These are phyloP conservation scores for Chionomys nivalis DNA, from an alignment of 2,113 vertebrate genomes.

Conservation along the genomic window DNA sequence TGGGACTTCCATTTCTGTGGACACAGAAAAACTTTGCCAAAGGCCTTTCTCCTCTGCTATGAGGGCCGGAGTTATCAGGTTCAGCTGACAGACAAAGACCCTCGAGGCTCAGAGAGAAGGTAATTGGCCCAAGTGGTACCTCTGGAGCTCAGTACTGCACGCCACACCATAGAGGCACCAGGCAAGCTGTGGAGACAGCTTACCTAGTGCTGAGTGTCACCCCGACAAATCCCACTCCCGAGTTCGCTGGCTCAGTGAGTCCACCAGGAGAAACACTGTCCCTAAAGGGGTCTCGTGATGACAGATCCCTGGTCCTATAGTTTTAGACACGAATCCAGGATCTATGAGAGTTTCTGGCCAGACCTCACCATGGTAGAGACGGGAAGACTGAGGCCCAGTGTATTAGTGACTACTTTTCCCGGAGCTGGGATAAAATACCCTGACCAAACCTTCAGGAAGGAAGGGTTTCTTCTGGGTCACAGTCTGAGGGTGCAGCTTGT, in stretches of 20 bases:
- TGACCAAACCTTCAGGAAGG: not conserved
- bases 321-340: not conserved
- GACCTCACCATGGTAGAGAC: not conserved
- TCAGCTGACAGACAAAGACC: not conserved
- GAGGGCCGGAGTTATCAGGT: not conserved
- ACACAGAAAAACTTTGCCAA: not conserved
- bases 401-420: no score
- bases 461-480: not conserved
- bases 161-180: no score
- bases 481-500: not conserved
- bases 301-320: not conserved
- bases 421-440: not conserved
- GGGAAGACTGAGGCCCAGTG: not conserved
- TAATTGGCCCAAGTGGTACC: not conserved
- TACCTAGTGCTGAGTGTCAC: not conserved
- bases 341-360: not conserved
- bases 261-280: not conserved
- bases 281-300: not conserved
- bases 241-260: not conserved
- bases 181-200: not conserved
- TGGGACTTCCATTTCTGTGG: not conserved
- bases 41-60: not conserved
- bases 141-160: not conserved
- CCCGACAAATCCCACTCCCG: not conserved
- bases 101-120: not conserved